A percentile compares a stretch with the other conserved stretches of the same genome.
Conservation (phyloP, 2,888 invertebrate genomes). For the Pandemis corylana region DNA sequence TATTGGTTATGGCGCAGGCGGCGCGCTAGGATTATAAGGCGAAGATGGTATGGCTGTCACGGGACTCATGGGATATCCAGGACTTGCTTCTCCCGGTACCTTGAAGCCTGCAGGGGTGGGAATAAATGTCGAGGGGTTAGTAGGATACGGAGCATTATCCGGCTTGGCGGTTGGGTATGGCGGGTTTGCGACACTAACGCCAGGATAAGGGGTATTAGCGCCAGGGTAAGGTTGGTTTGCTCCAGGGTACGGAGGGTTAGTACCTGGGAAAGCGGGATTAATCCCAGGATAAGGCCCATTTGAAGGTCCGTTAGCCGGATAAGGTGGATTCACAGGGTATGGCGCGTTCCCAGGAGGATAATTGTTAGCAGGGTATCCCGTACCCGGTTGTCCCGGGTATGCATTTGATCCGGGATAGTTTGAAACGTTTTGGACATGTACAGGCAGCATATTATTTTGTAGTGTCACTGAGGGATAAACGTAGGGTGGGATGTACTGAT, state of each 20-base stretch:
- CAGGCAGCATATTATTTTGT: neutral
- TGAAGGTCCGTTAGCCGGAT: conserved; percentile 27
- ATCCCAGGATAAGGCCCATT: neutral
- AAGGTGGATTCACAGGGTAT: conserved; percentile 17
- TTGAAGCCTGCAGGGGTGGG: conserved; percentile 1
- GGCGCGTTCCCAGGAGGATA: neutral
- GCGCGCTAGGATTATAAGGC: conserved; percentile 10
- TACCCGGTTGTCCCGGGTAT: conserved; percentile 2
- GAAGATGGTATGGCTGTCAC: neutral
- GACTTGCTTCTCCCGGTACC: neutral
- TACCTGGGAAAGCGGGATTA: conserved; percentile 30
- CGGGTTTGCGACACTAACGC: neutral
- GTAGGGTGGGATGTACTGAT: conserved; percentile 10
- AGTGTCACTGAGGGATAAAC: conserved; percentile 22
- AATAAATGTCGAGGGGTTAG: conserved; percentile 34
- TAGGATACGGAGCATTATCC: conserved; percentile 13
- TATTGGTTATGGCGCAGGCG: neutral
- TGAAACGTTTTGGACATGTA: neutral
- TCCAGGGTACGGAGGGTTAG: conserved; percentile 9
- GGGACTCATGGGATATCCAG: neutral
- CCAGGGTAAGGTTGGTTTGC: conserved; percentile 10
- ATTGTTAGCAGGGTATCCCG: neutral
- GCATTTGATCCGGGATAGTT: conserved; percentile 10
- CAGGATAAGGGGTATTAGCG: neutral
- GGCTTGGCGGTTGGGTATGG: neutral